Conservation (phyloP, 1,140 invertebrate genomes). For the Camponotus vicinus region DNA sequence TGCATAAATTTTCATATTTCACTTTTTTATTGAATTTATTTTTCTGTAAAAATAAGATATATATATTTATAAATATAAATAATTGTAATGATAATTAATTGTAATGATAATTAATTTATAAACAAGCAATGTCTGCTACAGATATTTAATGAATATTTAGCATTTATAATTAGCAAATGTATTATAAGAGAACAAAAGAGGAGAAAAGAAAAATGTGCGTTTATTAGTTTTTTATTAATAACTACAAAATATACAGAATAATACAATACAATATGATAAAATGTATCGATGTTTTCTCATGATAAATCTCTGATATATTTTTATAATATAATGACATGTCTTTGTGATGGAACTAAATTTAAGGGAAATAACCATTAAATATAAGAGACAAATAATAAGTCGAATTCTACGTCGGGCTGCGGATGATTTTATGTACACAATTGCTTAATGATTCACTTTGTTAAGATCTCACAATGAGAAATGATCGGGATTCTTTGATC, state of each 20-base stretch:
- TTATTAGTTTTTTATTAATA: constrained; percentile 14
- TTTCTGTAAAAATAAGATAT: not conserved
- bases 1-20: not conserved
- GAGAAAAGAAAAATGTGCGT: too few species aligned
- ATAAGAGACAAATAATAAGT: not conserved
- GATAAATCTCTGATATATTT: not conserved
- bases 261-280: not conserved
- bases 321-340: not conserved
- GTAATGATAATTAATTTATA: not conserved
- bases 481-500: constrained; percentile 17
- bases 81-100: too few species aligned
- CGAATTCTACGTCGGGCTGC: not conserved
- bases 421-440: constrained; percentile 11
- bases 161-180: constrained; percentile 15
- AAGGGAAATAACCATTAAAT: constrained; percentile 23
- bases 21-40: not conserved
- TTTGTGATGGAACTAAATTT: not conserved
- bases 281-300: not conserved
- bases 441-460: constrained; percentile 23
- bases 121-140: not conserved
- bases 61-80: too few species aligned
- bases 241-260: constrained; percentile 4
- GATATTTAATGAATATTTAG: constrained; percentile 6
- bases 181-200: not conserved
- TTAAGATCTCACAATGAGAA: constrained; percentile 19